Evolutionary conservation across 2,888 invertebrate species (phyloP), one percentile per base, ranked within the genome.

Genomic region (Proisotoma minuta): DNA sequence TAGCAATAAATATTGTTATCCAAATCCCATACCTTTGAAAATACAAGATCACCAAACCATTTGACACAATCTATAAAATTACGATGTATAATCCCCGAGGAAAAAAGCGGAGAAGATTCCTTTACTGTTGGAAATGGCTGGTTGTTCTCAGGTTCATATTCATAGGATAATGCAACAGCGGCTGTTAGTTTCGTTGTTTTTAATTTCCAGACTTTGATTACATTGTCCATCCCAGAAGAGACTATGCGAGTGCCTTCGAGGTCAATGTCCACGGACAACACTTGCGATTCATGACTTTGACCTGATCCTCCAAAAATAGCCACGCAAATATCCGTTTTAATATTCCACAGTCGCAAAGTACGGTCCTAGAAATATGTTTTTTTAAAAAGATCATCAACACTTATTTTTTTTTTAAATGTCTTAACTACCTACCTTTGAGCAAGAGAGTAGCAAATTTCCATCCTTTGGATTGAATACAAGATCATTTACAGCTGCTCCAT

Each of bases 221-320:
- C 95, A 77, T 99, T 98, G 77, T 99, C 99, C 96, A 99, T 98
- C 0, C 97, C 96, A 76, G 96, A 95, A 0, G 97, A 96, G 82
- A 96, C 91, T 51, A 99, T 91, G 47, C 89, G 83, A 69, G 88
- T 83, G 47, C 86, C 97, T 74, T 84, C 84, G 77, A 84, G 83
- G 79, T 89, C 91, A 80, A 88, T 95, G 78, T 93, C 93, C n/a
- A 89, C 88, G 79, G 87, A 94, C 65, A 85, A 82, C 60, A 89
- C 96, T 83, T 88, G 96, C 82, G 89, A 91, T 56, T 96, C 83
- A 76, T 98, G 97, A 0, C 97, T 97, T 78, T 97, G 96, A 0
- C 96, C 97, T 0, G 96, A 95, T 0, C 97, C 97, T 2, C 96
- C 97, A 77, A 98, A 95, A 66, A 97, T 93, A 0, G 92, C 94